These are phyloP conservation scores for Hecatera dysodea DNA, from an alignment of 2,888 invertebrate genomes.

Conservation along the genomic window DNA sequence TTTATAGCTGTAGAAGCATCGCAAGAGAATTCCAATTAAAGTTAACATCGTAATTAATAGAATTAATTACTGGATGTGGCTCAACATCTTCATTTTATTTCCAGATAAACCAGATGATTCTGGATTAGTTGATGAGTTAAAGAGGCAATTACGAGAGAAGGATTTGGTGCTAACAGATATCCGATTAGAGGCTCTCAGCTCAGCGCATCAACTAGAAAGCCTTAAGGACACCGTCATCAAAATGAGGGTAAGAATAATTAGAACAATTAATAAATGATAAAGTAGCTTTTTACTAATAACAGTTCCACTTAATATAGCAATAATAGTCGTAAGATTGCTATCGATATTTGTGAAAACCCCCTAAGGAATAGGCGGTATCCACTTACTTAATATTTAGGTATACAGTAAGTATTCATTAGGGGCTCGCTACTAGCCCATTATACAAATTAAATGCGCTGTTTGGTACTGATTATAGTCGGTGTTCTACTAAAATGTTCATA, in stretches of 20 bases:
- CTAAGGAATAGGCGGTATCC: conserved; percentile 40
- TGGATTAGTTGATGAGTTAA: conserved; percentile 94
- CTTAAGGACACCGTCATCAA: conserved; percentile 99
- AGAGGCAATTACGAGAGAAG: conserved; percentile 98
- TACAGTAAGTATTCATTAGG: conserved; percentile 45
- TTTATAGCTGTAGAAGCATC: conserved; percentile 40
- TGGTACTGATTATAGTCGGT: conserved; percentile 45
- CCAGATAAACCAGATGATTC: conserved; percentile 87
- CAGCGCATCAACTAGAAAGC: conserved; percentile 99
- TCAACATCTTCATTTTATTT: conserved; percentile 67
- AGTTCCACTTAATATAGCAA: conserved; percentile 30
- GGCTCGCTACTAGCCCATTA: conserved; percentile 50
- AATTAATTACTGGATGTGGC: conserved; percentile 49
- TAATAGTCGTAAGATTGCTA: conserved; percentile 48
- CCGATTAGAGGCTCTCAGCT: conserved; percentile 98
- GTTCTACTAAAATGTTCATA: conserved; percentile 42
- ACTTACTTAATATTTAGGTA: conserved; percentile 45
- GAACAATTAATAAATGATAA: conserved; percentile 11
- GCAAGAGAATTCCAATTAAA: conserved; percentile 39
- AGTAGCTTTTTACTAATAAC: conserved; percentile 29
- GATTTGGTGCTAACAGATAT: conserved; percentile 99
- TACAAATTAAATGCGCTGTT: conserved; percentile 48
- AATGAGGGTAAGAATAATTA: conserved; percentile 94
- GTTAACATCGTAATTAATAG: conserved; percentile 48
- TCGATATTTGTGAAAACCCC: conserved; percentile 46